Percentiles rank a stretch among this genome's conserved stretches.
Conservation (phyloP, 2,797 vertebrate species). For the Gallirallus australis region DNA sequence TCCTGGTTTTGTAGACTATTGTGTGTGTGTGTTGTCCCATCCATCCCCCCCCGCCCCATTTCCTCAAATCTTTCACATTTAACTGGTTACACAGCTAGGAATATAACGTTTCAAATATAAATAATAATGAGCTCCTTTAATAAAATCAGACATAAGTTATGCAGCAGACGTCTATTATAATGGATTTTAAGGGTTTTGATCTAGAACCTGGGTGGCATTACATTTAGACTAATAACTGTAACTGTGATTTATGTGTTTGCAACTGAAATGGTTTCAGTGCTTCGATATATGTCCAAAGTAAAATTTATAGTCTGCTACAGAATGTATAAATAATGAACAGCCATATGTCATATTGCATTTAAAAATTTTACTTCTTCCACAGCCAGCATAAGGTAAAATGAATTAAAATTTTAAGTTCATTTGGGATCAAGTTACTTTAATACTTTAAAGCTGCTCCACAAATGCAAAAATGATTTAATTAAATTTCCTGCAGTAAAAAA, state of each 20-base stretch:
- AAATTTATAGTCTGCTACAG: constrained; percentile 85
- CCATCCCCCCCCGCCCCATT: neutral
- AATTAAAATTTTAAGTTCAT: constrained; percentile 81
- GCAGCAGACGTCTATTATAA: constrained; percentile 80
- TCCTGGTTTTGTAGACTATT: neutral
- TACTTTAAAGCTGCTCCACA: constrained; percentile 65
- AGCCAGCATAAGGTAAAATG: constrained; percentile 76
- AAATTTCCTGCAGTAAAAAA: constrained; percentile 56
- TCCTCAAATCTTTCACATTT: constrained; percentile 61
- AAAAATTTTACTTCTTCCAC: constrained; percentile 80
- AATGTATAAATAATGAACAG: constrained; percentile 87
- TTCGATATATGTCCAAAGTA: constrained; percentile 82
- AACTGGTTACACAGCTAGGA: constrained; percentile 55
- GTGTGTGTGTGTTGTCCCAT: neutral
- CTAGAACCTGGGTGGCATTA: constrained; percentile 82
- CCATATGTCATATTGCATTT: constrained; percentile 84
- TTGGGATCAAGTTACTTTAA: constrained; percentile 76
- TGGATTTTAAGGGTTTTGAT: constrained; percentile 84
- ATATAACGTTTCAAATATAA: constrained; percentile 75
- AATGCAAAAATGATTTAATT: constrained; percentile 73
- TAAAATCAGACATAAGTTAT: constrained; percentile 81
- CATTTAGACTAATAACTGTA: constrained; percentile 85
- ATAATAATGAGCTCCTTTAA: constrained; percentile 82
- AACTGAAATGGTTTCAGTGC: constrained; percentile 79
- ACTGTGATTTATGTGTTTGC: constrained; percentile 85